These are phyloP conservation scores for Xestoiulus laeticollis DNA, from an alignment of 2,888 invertebrate species.

Conservation along the genomic window DNA sequence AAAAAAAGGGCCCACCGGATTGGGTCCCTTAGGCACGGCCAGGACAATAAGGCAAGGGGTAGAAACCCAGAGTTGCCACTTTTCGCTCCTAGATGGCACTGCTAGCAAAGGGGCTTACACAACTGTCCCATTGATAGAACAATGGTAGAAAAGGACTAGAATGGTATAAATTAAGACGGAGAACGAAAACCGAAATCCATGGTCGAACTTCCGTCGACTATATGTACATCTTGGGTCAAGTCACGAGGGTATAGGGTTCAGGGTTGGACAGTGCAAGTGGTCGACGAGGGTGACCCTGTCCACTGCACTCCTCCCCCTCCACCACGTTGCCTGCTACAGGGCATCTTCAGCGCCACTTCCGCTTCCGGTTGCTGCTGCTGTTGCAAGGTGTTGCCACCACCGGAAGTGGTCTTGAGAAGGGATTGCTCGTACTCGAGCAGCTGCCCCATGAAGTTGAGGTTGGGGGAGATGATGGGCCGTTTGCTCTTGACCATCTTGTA, in stretches of 20 bases:
- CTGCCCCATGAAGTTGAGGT: conserved; percentile 93
- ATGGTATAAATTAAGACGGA: not conserved
- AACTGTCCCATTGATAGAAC: not conserved
- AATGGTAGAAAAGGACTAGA: not conserved
- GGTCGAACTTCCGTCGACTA: not conserved
- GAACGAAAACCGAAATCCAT: too few relatives aligned
- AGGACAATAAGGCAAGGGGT: too few relatives aligned
- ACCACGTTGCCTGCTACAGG: too few relatives aligned
- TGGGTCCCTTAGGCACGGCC: too few relatives aligned
- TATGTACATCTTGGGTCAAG: not conserved
- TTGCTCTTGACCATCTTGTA: conserved; percentile 85
- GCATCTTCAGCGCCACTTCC: too few relatives aligned
- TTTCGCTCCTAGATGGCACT: too few relatives aligned
- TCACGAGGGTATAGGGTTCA: not conserved
- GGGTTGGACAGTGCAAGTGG: conserved; percentile 30
- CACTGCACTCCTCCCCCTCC: not conserved
- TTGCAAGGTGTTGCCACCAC: too few relatives aligned
- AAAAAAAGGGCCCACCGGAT: too few relatives aligned
- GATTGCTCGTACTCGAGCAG: conserved; percentile 83
- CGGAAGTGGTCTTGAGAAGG: conserved; percentile 61
- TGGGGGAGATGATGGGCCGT: conserved; percentile 91
- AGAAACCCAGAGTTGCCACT: too few relatives aligned
- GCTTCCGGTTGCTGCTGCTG: too few relatives aligned
- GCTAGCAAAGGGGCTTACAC: not conserved
- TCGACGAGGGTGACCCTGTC: not conserved